Base-by-base conservation (phyloP, 1,140 invertebrate species). In the Octopus sinensis region DNA sequence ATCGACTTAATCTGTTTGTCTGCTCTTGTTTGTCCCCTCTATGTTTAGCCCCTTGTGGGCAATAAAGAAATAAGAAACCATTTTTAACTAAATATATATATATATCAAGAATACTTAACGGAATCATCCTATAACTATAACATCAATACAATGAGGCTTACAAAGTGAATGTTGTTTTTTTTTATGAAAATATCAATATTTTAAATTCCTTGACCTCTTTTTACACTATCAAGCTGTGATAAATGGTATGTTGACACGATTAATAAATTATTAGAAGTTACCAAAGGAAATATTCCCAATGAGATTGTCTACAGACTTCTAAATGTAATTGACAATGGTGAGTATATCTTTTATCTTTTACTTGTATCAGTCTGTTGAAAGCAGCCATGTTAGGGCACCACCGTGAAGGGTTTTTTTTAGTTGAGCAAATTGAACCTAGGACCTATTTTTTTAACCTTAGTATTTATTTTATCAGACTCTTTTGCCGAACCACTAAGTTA, bases 171-270 rank as follows among this genome's bases (percentile, higher is more conserved):
- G 9, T 62, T 62, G 17, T 62, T 62, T 62, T 62, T 62, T 62
- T 12, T 62, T 12, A 12, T 62, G 56, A 17, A 62, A 62, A 17
- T 12, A 62, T 62, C 9, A 17, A 62, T 17, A 9, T 62, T 62
- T 62, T 62, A 62, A 43, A 43, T 43, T 43, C 30, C 30, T 43
- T 43, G 30, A 43, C 30, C 7, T 53, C 17, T 76, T 30, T 10
- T 43, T 10, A 77, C 76, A 53, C 52, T 77, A 51, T 77, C 76
- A 7, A 77, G 76, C 17, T 17, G 52, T 53, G 43, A 51, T 53
- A 77, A 17, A 43, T 77, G 76, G 76, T 77, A 77, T 17, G 76
- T 77, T 51, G 76, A 77, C 6, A 77, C 76, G 23, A 77, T 77
- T 5, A 77, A 77, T 17, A 17, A 77, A 51, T 53, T 77, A 9